phyloP scores from a whole-genome alignment of 2,888 invertebrate species.

The Tiliacea aurago region DNA sequence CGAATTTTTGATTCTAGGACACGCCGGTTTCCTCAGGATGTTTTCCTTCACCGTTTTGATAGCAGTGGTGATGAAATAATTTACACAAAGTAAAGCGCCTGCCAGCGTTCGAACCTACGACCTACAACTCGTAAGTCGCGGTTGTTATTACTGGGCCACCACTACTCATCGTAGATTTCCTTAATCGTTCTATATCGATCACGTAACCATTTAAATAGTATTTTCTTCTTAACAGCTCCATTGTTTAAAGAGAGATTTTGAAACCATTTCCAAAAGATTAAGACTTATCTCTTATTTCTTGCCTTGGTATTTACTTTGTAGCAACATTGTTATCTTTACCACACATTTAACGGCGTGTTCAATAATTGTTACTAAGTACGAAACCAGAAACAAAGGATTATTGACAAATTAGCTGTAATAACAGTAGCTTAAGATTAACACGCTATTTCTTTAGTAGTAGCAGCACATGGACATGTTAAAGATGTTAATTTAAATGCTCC shows the following conservation, averaged over 20 bases:
- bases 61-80: too few species aligned
- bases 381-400: conserved; percentile 57
- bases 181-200: not conserved
- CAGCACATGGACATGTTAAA: conserved; percentile 5
- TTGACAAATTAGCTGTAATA: conserved; percentile 40
- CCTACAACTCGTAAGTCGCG: too few species aligned
- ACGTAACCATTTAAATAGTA: conserved; percentile 1
- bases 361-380: conserved; percentile 52
- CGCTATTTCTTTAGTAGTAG: conserved; percentile 45
- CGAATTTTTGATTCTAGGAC: too few species aligned
- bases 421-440: conserved; percentile 41
- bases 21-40: too few species aligned
- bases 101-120: too few species aligned
- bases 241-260: conserved; percentile 40
- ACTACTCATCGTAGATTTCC: too few species aligned
- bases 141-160: too few species aligned
- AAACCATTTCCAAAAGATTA: conserved; percentile 51
- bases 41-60: too few species aligned
- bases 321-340: conserved; percentile 60
- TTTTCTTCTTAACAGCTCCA: conserved; percentile 2
- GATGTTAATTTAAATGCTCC: conserved; percentile 19
- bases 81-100: too few species aligned
- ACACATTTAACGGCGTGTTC: conserved; percentile 41
- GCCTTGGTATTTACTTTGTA: conserved; percentile 54
- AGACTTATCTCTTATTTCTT: conserved; percentile 56